Evolutionary conservation across 2,113 vertebrate species (phyloP), one percentile per base, ranked within the genome.

Genomic region (Festucalex cinctus): DNA sequence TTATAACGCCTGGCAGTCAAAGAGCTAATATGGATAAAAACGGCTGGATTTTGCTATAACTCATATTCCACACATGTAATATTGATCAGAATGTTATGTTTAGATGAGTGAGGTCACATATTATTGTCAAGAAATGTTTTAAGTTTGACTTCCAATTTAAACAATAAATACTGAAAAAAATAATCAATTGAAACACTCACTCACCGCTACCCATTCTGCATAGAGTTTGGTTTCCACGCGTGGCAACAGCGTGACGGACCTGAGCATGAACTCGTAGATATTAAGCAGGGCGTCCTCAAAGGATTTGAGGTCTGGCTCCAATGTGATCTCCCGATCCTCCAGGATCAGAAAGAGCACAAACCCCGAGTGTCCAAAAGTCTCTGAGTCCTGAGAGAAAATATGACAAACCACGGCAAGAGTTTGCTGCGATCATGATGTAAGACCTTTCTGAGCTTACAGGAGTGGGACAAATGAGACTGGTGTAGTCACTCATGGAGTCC

Each of bases 141-240:
- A 9, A 41, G 13, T 3, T 41, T 41, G 39, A 41, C 39, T 41
- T 39, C 9, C 37, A 39, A 39, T 6, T 10, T 9, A 41, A 41
- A 12, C 9, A 28, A 59, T 3, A 28, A 41, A 62, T 59, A 22
- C 32, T 43, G 35, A 13, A 4, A 32, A 16, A 9, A 43, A 68
- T 41, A 60, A 26, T 32, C 2, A 32, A 32, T 32, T 32, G 28
- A 64, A 22, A 71, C 1, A 66, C 6, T 56, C 4, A 20, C 68
- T 94, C 90, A 97, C 43, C 43, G 43, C 14, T 1, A 17, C 96
- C 94, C 86, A 91, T 9, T 94, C 88, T 43, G 89, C 83, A 85
- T 90, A 94, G 9, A 96, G 78, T 74, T 90, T 91, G 58, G 91
- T 94, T 81, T 98, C 95, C 28, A 95, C 85, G 69, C 94, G 92